Percentiles rank a stretch among this genome's conserved stretches.
These are phyloP conservation scores for Ciconia maguari DNA, from an alignment of 2,113 vertebrate species.

Conservation along the genomic window DNA sequence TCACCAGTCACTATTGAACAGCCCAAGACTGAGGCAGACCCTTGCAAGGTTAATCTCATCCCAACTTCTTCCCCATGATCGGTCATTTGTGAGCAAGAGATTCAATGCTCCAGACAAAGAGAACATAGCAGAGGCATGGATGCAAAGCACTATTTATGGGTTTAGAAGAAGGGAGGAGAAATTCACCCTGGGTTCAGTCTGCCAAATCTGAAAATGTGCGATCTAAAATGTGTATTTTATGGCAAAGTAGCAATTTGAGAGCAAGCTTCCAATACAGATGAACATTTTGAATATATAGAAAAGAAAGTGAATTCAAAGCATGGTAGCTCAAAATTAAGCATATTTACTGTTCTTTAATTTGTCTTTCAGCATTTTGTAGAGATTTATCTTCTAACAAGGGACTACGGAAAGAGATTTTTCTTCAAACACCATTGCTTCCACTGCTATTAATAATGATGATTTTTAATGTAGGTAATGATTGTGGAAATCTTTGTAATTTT, in stretches of 20 bases:
- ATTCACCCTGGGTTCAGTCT: background rate
- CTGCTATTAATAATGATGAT: background rate
- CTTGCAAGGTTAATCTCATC: background rate
- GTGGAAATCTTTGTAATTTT: background rate
- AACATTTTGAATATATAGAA: background rate
- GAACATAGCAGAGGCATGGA: background rate
- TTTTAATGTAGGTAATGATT: background rate
- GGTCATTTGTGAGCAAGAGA: background rate
- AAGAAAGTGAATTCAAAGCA: background rate
- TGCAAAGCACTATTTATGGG: background rate
- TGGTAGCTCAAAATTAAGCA: background rate
- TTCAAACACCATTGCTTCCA: background rate
- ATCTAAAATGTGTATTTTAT: background rate
- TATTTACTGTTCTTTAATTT: background rate
- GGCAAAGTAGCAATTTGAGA: background rate
- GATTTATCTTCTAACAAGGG: background rate
- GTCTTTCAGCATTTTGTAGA: background rate
- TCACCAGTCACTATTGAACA: background rate
- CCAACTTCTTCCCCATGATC: background rate
- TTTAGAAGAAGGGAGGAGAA: background rate
- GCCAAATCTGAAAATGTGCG: background rate
- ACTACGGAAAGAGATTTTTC: background rate
- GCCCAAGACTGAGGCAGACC: background rate
- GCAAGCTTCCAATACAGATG: background rate
- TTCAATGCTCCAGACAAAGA: background rate